Conservation (phyloP, 2,113 vertebrate genomes). For the Rhinichthys klamathensis region DNA sequence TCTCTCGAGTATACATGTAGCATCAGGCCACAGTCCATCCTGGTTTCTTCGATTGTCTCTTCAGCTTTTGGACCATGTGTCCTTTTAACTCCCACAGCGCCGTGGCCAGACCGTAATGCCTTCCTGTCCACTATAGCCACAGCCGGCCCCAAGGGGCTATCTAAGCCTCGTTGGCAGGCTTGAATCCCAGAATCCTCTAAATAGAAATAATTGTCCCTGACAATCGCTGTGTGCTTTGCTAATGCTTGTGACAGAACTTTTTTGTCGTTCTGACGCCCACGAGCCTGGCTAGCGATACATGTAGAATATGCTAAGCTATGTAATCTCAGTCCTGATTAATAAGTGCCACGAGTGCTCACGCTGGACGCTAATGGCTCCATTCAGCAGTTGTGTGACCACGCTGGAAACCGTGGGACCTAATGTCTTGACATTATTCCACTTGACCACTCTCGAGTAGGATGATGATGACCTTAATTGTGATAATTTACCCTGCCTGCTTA, state of each 20-base stretch:
- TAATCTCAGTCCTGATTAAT: conserved; percentile 68
- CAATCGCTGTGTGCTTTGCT: conserved; percentile 52
- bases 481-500: conserved; percentile 66
- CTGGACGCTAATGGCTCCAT: conserved; percentile 64
- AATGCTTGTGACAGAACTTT: conserved; percentile 62
- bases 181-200: conserved; percentile 49
- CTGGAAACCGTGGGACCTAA: conserved; percentile 45
- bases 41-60: conserved; percentile 53
- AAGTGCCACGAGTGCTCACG: conserved; percentile 59
- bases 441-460: conserved; percentile 64
- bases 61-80: conserved; percentile 26
- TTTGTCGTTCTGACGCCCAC: conserved; percentile 50
- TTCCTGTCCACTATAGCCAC: conserved; percentile 38
- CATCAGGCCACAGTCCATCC: conserved; percentile 60
- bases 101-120: background rate
- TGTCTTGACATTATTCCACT: conserved; percentile 68
- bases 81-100: conserved; percentile 4
- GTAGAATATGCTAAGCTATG: conserved; percentile 65
- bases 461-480: conserved; percentile 73
- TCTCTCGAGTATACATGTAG: conserved; percentile 35
- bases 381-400: conserved; percentile 43
- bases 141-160: conserved; percentile 56
- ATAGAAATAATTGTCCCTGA: conserved; percentile 68
- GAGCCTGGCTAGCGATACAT: conserved; percentile 47
- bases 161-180: conserved; percentile 50